Evolutionary conservation across 2,113 vertebrate genomes (phyloP).

Genomic region (Vimba vimba): DNA sequence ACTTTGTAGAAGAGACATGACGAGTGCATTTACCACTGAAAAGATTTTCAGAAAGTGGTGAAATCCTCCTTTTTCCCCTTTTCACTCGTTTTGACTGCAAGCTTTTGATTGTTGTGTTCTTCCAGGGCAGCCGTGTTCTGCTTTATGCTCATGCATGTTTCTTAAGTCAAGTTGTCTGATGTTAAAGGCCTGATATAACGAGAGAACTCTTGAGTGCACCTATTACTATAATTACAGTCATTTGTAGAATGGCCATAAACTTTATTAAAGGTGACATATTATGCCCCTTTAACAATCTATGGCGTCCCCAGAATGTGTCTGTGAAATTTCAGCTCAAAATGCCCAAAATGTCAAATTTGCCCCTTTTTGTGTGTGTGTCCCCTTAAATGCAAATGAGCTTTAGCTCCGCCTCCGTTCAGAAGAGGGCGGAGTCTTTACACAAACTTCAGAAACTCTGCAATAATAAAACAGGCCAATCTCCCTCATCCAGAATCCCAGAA

Average conservation of each 20-base stretch:
- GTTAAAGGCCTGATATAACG: background rate
- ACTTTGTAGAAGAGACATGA: conserved; percentile 38
- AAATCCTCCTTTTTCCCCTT: conserved; percentile 25
- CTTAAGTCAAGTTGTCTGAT: background rate
- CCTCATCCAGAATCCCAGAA: too few relatives aligned
- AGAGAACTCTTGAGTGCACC: background rate
- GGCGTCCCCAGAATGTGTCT: too few relatives aligned
- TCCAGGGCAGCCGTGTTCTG: background rate
- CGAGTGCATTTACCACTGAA: conserved; percentile 30
- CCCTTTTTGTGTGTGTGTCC: too few relatives aligned
- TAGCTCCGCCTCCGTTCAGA: too few relatives aligned
- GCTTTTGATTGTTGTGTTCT: background rate
- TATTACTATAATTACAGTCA: too few relatives aligned
- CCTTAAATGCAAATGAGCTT: too few relatives aligned
- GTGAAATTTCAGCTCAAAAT: too few relatives aligned
- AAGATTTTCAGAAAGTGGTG: conserved; percentile 25
- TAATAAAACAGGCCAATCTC: too few relatives aligned
- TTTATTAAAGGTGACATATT: background rate
- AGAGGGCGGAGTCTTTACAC: too few relatives aligned
- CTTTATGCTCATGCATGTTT: background rate
- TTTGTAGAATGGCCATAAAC: background rate
- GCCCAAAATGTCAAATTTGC: too few relatives aligned
- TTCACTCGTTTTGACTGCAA: conserved; percentile 25
- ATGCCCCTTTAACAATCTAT: too few relatives aligned
- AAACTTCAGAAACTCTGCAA: too few relatives aligned